These are phyloP conservation scores for Gila robusta DNA, from an alignment of 2,797 vertebrate genomes.

Conservation along the genomic window DNA sequence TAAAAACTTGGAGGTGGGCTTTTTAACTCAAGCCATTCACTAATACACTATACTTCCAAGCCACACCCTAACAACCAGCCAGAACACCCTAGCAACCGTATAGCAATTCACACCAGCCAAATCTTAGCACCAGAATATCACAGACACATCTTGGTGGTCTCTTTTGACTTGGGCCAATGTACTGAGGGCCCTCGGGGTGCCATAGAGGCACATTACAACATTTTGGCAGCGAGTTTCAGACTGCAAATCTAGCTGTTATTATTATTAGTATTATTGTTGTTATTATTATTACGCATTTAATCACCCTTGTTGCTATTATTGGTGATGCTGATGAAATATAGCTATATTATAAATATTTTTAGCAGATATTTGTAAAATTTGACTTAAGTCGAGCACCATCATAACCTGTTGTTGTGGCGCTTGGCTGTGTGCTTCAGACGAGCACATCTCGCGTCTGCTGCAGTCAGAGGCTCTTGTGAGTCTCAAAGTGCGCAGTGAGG, in stretches of 20 bases:
- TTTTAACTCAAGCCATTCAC: neutral
- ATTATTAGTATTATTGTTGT: neutral
- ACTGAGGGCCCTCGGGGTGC: no score
- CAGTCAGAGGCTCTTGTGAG: slow-evolving; percentile 42
- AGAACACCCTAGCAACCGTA: neutral
- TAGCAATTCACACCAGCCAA: neutral
- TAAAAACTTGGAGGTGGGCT: neutral
- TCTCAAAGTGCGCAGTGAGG: slow-evolving; percentile 47
- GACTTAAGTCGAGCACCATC: neutral
- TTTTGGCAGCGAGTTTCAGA: neutral
- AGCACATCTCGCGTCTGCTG: slow-evolving; percentile 28
- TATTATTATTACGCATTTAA: neutral
- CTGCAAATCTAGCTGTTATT: neutral
- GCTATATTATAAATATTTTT: neutral
- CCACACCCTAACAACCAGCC: slow-evolving; percentile 17
- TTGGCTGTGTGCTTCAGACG: slow-evolving; percentile 4
- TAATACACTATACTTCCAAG: neutral
- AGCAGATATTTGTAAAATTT: neutral
- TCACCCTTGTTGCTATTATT: neutral
- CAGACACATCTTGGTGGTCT: neutral
- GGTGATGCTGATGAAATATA: neutral
- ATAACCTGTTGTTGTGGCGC: slow-evolving; percentile 30
- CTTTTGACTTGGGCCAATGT: neutral
- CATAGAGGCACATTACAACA: neutral
- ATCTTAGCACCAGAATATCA: neutral